A percentile compares a stretch with the other conserved stretches of the same genome.
Conservation (phyloP, 2,113 vertebrate genomes). For the Anthoscopus minutus region DNA sequence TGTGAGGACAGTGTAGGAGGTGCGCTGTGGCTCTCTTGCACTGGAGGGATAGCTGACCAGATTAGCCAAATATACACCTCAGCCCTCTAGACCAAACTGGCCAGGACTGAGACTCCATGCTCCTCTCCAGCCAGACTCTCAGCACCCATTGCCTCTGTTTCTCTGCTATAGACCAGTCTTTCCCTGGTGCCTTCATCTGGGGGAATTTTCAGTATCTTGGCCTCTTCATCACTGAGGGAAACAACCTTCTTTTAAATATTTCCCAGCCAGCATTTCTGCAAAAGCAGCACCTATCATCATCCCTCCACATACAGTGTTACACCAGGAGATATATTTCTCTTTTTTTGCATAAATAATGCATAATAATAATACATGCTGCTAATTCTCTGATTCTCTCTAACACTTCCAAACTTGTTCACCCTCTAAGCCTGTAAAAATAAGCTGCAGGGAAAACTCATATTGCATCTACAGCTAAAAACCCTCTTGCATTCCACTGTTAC, state of each 20-base stretch:
- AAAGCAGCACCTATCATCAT: not conserved
- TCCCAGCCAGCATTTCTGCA: not conserved
- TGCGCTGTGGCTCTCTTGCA: not conserved
- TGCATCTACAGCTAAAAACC: not conserved
- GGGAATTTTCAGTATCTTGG: not conserved
- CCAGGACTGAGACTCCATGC: not conserved
- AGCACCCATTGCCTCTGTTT: not conserved
- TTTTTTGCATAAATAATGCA: not conserved
- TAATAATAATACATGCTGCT: not conserved
- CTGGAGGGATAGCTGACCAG: not conserved
- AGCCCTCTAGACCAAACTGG: not conserved
- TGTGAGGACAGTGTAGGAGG: no score
- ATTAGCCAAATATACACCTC: not conserved
- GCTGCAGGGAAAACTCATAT: conserved; percentile 4
- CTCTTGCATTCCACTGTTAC: not conserved
- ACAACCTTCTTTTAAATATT: not conserved
- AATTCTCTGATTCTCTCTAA: not conserved
- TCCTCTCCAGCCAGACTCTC: not conserved
- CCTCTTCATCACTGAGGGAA: not conserved
- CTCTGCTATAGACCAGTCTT: not conserved
- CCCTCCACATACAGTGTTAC: not conserved
- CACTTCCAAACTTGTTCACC: not conserved
- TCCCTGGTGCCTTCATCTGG: not conserved
- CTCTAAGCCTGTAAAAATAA: conserved; percentile 14
- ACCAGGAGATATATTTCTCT: not conserved